Conservation (phyloP, 2,888 invertebrate genomes). For the Neuroscelio doddi region DNA sequence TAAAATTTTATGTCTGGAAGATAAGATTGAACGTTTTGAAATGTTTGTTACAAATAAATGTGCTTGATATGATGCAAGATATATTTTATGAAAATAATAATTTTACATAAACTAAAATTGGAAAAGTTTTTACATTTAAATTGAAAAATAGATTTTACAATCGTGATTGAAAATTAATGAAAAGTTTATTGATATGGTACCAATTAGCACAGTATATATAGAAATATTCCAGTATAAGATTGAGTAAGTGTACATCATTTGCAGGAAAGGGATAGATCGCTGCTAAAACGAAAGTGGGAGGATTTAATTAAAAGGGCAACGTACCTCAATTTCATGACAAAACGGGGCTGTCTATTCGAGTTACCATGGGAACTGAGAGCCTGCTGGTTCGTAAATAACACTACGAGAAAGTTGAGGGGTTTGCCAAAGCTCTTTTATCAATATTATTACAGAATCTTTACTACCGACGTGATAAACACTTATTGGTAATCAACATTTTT, state of each 20-base stretch:
- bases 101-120: no score
- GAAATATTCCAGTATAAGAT: no score
- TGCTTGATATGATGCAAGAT: no score
- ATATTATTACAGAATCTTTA: not conserved
- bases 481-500: not conserved
- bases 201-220: no score
- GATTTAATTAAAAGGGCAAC: slow-evolving; percentile 4
- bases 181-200: no score
- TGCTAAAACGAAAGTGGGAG: not conserved
- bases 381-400: not conserved
- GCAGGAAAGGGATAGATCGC: not conserved
- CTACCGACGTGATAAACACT: not conserved
- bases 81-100: no score
- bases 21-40: no score
- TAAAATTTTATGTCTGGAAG: no score
- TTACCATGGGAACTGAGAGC: slow-evolving; percentile 2
- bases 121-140: no score
- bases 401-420: not conserved
- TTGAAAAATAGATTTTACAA: no score
- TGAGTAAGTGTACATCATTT: not conserved
- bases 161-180: no score
- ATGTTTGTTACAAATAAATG: no score
- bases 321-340: slow-evolving; percentile 1
- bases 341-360: not conserved
- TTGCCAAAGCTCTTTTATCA: not conserved